These are phyloP conservation scores for Cryptus viduatorius DNA, from an alignment of 2,888 invertebrate genomes.

Conservation along the genomic window DNA sequence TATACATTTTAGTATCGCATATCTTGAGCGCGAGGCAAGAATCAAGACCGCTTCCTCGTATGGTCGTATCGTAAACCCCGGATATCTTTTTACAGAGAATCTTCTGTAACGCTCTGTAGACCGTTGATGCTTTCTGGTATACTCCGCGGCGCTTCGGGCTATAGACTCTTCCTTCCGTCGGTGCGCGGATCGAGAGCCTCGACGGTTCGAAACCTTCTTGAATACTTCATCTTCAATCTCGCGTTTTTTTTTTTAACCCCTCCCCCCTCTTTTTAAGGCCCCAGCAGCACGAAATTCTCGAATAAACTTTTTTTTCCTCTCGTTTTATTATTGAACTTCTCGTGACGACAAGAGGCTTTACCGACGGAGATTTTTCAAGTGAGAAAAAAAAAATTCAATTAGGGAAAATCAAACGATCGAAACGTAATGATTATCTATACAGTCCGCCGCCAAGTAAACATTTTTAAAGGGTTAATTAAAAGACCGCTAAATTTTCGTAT, in stretches of 20 bases:
- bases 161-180: constrained; percentile 47
- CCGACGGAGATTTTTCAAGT: too few relatives aligned
- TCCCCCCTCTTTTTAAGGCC: neutral
- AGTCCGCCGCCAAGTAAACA: too few relatives aligned
- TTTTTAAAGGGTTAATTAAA: too few relatives aligned
- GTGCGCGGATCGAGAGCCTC: neutral
- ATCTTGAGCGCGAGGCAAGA: constrained; percentile 61
- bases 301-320: neutral
- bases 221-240: constrained; percentile 7
- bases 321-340: neutral
- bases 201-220: constrained; percentile 23
- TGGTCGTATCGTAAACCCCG: constrained; percentile 72
- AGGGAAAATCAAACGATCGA: too few relatives aligned
- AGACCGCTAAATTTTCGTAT: too few relatives aligned
- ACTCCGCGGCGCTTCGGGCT: constrained; percentile 61
- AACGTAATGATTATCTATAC: too few relatives aligned
- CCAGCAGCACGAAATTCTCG: neutral
- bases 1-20: constrained; percentile 70
- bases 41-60: constrained; percentile 70
- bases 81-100: constrained; percentile 66
- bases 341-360: too few relatives aligned
- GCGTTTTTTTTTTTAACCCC: neutral
- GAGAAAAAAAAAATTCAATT: too few relatives aligned
- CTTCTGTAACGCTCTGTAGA: constrained; percentile 31
- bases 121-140: neutral